These are phyloP conservation scores for Pyrrhura leucotis DNA, from an alignment of 2,797 vertebrate genomes.

Conservation along the genomic window DNA sequence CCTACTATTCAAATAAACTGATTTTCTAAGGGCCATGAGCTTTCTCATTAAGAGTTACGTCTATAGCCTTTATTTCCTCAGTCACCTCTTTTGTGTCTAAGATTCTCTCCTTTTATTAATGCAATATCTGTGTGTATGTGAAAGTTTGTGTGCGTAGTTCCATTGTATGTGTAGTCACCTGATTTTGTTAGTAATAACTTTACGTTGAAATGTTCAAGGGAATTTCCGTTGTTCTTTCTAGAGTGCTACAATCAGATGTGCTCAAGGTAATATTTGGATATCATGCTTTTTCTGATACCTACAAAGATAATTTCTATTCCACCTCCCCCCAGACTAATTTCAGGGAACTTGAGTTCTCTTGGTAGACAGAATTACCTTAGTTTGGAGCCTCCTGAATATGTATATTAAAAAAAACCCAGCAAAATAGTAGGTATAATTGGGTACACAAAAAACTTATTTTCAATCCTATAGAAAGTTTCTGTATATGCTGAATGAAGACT, in stretches of 20 bases:
- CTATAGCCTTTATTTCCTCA: slow-evolving; percentile 55
- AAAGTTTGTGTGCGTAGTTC: not conserved
- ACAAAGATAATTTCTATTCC: not conserved
- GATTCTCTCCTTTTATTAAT: not conserved
- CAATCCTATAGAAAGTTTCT: not conserved
- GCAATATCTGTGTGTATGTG: slow-evolving; percentile 16
- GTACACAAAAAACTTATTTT: not conserved
- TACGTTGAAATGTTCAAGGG: not conserved
- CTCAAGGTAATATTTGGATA: not conserved
- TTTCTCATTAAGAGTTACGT: slow-evolving; percentile 72
- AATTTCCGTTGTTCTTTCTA: not conserved
- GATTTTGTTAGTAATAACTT: not conserved
- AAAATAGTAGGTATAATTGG: not conserved
- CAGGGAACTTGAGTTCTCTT: not conserved
- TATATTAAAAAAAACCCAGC: not conserved
- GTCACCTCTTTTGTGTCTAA: slow-evolving; percentile 31
- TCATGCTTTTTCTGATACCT: not conserved
- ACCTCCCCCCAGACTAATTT: not conserved
- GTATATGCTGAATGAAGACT: not conserved
- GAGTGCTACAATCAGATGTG: fast-evolving
- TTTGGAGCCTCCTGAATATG: not conserved
- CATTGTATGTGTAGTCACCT: not conserved
- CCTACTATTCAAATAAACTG: slow-evolving; percentile 63
- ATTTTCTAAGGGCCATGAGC: slow-evolving; percentile 54
- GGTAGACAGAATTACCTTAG: not conserved